Evolutionary conservation across 2,888 invertebrate genomes (phyloP), one percentile per base, ranked within the genome.

Genomic region (Leptogaster cylindrica): DNA sequence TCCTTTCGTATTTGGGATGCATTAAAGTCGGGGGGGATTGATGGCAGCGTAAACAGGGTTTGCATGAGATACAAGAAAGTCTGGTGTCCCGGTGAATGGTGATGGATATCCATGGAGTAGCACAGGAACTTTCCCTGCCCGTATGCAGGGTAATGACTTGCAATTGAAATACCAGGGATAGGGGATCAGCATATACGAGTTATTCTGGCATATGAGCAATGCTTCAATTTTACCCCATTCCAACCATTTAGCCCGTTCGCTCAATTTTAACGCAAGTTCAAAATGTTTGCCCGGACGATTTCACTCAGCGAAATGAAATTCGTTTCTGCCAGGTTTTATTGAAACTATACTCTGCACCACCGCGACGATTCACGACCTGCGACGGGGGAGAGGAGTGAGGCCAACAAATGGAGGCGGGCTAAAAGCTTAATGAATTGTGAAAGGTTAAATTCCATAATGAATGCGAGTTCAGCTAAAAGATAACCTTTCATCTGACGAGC

Each of bases 371-470:
- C 6, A 55, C 33, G 55, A 36, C 33, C 33, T 25, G 20, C 7
- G 31, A n/a, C n/a, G n/a, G n/a, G n/a, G n/a, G n/a, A n/a, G n/a
- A n/a, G n/a, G n/a, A n/a, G n/a, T n/a, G n/a, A n/a, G n/a, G n/a
- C n/a, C n/a, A n/a, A n/a, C n/a, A n/a, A n/a, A n/a, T n/a, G n/a
- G n/a, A n/a, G n/a, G n/a, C n/a, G n/a, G n/a, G n/a, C 5, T 48
- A 23, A 55, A 18, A 36, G 36, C 18, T 55, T 18, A 55, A 55
- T 55, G 55, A 33, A 55, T 36, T 55, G 55, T 20, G 55, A 33
- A 33, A 14, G n/a, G 55, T 36, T 12, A 31, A 51, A 14, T 51
- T 51, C 31, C 31, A 8, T 1, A 20, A 20, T 48, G 23, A 8
- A 14, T 31, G 44, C 31, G 10, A 31, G 31, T 8, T 5, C 6